A percentile compares a stretch with the other conserved stretches of the same genome.
phyloP scores from a whole-genome alignment of 2,888 invertebrate genomes.

The Euzophera pinguis region DNA sequence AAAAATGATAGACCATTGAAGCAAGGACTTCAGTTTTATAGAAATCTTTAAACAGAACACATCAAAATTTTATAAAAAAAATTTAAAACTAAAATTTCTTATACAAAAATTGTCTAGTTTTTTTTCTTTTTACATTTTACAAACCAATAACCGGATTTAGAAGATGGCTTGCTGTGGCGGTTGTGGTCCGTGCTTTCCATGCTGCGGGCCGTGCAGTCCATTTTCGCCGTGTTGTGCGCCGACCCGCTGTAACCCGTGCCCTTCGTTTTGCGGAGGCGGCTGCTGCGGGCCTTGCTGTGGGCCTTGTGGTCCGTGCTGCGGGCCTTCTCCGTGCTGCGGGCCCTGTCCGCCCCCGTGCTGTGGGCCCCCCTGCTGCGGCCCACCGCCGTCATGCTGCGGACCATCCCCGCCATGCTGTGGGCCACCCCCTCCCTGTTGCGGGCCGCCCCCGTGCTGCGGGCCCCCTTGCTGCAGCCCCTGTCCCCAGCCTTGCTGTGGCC shows the following conservation, averaged over 20 bases:
- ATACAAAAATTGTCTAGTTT: constrained; percentile 28
- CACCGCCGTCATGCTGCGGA: neutral
- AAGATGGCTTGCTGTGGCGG: constrained; percentile 33
- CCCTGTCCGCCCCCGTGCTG: constrained; percentile 1
- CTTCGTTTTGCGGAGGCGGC: neutral
- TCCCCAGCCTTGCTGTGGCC: constrained; percentile 20
- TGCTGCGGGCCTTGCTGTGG: constrained; percentile 39
- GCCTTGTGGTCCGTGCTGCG: constrained; percentile 39
- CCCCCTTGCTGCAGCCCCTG: constrained; percentile 11
- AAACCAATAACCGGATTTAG: constrained; percentile 13
- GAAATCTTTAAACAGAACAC: constrained; percentile 38
- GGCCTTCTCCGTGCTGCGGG: constrained; percentile 29
- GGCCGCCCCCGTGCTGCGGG: neutral
- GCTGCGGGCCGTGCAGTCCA: constrained; percentile 16
- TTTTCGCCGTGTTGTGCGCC: constrained; percentile 6
- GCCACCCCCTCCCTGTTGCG: constrained; percentile 1
- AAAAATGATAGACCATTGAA: neutral
- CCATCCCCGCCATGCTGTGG: constrained; percentile 9
- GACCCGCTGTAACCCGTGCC: constrained; percentile 20
- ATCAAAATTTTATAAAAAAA: constrained; percentile 27
- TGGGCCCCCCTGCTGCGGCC: neutral
- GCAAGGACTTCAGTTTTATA: constrained; percentile 33
- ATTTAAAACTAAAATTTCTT: constrained; percentile 23
- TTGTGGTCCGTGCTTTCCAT: constrained; percentile 15
- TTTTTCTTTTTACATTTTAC: constrained; percentile 16